Conservation (phyloP, 2,888 invertebrate genomes). For the Phasia obesa region DNA sequence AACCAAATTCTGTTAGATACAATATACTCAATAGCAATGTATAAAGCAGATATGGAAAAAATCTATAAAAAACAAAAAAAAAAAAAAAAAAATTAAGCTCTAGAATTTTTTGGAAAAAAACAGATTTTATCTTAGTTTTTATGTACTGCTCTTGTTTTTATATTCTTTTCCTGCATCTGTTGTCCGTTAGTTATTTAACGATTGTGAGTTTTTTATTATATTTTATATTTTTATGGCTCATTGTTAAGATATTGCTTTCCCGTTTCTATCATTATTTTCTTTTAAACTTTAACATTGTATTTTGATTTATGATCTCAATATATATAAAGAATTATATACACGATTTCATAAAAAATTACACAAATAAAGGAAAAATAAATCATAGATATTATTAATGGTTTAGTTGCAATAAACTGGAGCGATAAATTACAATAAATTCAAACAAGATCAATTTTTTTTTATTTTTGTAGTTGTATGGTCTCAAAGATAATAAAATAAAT, state of each 20-base stretch:
- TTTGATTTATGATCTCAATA: neutral
- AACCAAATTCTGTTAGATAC: neutral
- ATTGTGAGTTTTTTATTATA: slow-evolving; percentile 12
- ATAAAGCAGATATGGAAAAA: neutral
- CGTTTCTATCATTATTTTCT: slow-evolving; percentile 31
- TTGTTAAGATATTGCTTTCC: slow-evolving; percentile 28
- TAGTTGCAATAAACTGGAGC: too few relatives aligned
- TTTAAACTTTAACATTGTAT: slow-evolving; percentile 52
- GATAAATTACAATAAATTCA: too few relatives aligned
- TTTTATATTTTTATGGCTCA: slow-evolving; percentile 16
- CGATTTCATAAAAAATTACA: neutral
- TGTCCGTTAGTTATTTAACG: neutral
- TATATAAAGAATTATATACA: neutral
- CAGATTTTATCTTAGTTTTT: neutral
- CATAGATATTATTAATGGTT: too few relatives aligned
- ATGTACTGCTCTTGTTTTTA: neutral
- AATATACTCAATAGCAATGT: neutral
- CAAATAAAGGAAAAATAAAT: neutral
- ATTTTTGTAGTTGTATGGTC: too few relatives aligned
- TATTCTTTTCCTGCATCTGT: neutral
- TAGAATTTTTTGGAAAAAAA: neutral
- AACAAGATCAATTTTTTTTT: too few relatives aligned
- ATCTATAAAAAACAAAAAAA: neutral
- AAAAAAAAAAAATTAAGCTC: neutral
- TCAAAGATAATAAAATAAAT: too few relatives aligned